Conservation (phyloP, 2,888 invertebrate genomes). For the Drosophila pegasa region DNA sequence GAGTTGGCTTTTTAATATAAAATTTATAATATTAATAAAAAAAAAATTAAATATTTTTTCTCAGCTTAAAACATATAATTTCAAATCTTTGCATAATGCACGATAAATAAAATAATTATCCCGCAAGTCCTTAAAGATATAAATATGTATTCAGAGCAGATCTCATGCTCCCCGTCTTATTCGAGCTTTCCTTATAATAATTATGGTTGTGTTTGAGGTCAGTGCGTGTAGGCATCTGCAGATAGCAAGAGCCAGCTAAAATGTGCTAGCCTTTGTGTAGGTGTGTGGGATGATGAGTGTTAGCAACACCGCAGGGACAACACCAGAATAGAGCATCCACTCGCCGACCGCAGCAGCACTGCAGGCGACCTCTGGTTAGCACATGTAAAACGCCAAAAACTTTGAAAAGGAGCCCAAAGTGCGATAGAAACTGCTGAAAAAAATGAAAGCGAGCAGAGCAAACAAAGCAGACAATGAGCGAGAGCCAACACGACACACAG, state of each 20-base stretch:
- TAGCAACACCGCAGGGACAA: constrained; percentile 11
- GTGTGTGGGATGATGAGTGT: constrained; percentile 8
- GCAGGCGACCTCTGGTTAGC: constrained; percentile 55
- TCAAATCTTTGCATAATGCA: background rate
- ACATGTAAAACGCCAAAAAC: constrained; percentile 77
- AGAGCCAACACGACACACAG: constrained; percentile 19
- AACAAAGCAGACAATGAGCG: constrained; percentile 49
- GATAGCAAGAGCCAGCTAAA: constrained; percentile 1
- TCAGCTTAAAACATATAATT: background rate
- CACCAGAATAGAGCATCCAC: background rate
- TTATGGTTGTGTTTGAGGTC: constrained; percentile 35
- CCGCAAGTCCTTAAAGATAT: constrained; percentile 1
- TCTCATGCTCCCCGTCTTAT: background rate
- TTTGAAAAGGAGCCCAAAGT: constrained; percentile 68
- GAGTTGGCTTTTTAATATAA: background rate
- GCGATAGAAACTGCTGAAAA: constrained; percentile 75
- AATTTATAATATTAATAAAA: too few species aligned
- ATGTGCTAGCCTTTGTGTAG: constrained; percentile 1
- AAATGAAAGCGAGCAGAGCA: constrained; percentile 52
- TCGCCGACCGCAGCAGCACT: constrained; percentile 30
- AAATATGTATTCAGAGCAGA: background rate
- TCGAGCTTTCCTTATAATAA: constrained; percentile 36
- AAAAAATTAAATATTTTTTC: background rate
- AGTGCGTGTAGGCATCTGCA: constrained; percentile 23
- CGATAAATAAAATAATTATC: constrained; percentile 7